These are phyloP conservation scores for Patella pellucida DNA, from an alignment of 2,888 invertebrate genomes.

Conservation along the genomic window DNA sequence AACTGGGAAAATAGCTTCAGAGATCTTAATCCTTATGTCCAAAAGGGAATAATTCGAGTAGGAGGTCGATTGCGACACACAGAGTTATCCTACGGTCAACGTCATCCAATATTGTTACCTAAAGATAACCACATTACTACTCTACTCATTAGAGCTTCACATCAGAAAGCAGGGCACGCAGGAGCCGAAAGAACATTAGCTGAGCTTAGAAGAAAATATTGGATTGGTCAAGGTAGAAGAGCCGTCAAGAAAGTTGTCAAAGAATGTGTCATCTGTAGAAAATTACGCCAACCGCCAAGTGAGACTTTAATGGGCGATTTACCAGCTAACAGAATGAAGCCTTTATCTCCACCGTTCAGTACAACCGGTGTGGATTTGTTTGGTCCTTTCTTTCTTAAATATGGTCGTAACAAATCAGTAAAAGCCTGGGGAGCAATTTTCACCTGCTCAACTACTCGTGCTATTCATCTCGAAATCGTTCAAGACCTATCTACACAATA, in stretches of 20 bases:
- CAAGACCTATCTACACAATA: conserved; percentile 23
- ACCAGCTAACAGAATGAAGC: conserved; percentile 7
- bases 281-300: conserved; percentile 11
- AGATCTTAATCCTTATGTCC: conserved; percentile 14
- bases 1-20: conserved; percentile 6
- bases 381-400: conserved; percentile 21
- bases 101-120: conserved; percentile 18
- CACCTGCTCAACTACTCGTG: conserved; percentile 21
- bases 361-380: conserved; percentile 19
- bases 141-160: conserved; percentile 13
- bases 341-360: conserved; percentile 16
- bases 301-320: conserved; percentile 21
- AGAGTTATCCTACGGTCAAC: neutral
- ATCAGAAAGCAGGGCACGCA: conserved; percentile 13
- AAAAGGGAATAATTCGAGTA: conserved; percentile 15
- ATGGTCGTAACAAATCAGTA: conserved; percentile 16
- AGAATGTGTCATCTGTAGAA: conserved; percentile 19
- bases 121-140: conserved; percentile 1
- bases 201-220: neutral
- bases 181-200: conserved; percentile 18
- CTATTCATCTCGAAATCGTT: conserved; percentile 28
- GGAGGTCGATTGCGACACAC: conserved; percentile 22
- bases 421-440: conserved; percentile 24
- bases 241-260: conserved; percentile 7
- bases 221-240: conserved; percentile 19